A percentile compares a stretch with the other conserved stretches of the same genome.
Evolutionary conservation across 2,888 invertebrate genomes (phyloP).

Genomic region (Aquatica leii): DNA sequence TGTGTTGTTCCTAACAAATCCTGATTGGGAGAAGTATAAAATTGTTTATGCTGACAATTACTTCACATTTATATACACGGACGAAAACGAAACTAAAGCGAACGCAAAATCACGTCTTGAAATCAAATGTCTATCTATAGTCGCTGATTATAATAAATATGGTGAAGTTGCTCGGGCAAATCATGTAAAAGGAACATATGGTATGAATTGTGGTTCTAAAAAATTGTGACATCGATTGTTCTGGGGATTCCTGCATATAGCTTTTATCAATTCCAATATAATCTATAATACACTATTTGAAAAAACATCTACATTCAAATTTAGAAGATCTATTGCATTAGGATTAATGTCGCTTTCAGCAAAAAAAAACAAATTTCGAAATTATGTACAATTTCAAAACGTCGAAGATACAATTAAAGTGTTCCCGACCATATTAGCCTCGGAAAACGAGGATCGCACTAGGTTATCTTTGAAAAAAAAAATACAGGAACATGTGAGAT

Average conservation of each 20-base stretch:
- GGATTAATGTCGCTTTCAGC: neutral
- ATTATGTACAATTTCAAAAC: neutral
- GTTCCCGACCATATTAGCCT: neutral
- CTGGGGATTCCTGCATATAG: slow-evolving; percentile 1
- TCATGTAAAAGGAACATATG: neutral
- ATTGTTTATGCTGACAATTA: slow-evolving; percentile 32
- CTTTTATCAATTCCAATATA: no score
- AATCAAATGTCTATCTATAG: slow-evolving; percentile 26
- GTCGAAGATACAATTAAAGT: neutral
- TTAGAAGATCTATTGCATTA: neutral
- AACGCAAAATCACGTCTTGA: slow-evolving; percentile 8
- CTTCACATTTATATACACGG: slow-evolving; percentile 26
- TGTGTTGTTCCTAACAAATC: slow-evolving; percentile 21
- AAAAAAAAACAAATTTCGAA: neutral
- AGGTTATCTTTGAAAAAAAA: neutral
- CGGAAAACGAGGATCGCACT: neutral
- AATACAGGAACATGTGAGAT: neutral
- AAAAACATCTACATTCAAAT: neutral
- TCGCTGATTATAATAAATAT: slow-evolving; percentile 34
- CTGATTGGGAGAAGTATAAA: slow-evolving; percentile 19
- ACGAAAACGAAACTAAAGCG: slow-evolving; percentile 17
- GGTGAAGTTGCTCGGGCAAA: slow-evolving; percentile 23
- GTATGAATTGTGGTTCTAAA: neutral
- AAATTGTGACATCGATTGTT: slow-evolving; percentile 4
- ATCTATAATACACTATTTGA: neutral